Base-by-base conservation (phyloP, 2,888 invertebrate genomes). In the Oligia fasciuncula region DNA sequence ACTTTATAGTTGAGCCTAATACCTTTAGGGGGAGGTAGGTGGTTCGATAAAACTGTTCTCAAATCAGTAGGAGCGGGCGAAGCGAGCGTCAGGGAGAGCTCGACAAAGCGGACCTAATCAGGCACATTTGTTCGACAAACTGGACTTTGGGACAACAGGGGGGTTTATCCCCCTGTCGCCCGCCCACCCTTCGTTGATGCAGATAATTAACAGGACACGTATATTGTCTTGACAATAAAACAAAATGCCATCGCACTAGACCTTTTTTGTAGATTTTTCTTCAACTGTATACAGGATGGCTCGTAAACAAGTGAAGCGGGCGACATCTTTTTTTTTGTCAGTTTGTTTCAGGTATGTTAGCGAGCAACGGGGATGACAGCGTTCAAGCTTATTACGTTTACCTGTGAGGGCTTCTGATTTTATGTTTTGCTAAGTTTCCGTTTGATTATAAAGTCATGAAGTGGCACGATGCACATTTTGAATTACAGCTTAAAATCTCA, bases 31-130 rank as follows among this genome's bases (percentile, higher is more conserved):
- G 81, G 78, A 40, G 81, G 78, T 71, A 69, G 81, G 85, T 5
- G 81, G 83, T 63, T 72, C 82, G 79, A 85, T 87, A 85, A 91
- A 88, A 88, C 85, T 82, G 86, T 89, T 85, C 90, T 87, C 89
- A 87, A 89, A 90, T 89, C 90, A 89, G 86, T 89, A 86, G 89
- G 83, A 83, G 77, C 63, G 76, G 87, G 86, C 84, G 76, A 84
- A 84, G 82, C 84, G 85, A 81, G 83, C 88, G 87, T 85, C 90
- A 73, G 89, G 82, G 86, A 79, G 86, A 75, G 79, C 69, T 76
- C 91, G 93, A 95, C 96, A 95, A 94, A 95, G 95, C 94, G 93
- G 86, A 92, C 92, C 94, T 96, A 96, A 96, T 96, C 96, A 96
- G 95, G 93, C 92, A 93, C 95, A 96, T 95, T 96, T 95, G 96